Percentiles rank a stretch among this genome's conserved stretches.
Conservation (phyloP, 2,888 invertebrate genomes). For the Drosophila subsilvestris region DNA sequence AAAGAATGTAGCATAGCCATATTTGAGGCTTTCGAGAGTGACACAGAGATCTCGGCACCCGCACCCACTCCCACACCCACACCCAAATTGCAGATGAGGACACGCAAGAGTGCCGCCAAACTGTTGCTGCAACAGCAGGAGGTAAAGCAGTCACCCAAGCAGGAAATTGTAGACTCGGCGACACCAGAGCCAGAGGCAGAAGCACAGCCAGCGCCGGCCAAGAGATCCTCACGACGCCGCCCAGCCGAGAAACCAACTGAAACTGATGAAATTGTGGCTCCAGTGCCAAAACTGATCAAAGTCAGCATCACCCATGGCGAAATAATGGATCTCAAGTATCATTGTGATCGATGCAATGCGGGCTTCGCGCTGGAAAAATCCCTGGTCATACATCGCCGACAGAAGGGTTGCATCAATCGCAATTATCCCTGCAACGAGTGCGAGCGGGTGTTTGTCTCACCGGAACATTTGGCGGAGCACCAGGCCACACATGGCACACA, state of each 20-base stretch:
- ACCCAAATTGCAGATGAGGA: slow-evolving; percentile 32
- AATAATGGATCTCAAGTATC: slow-evolving; percentile 54
- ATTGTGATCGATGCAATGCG: slow-evolving; percentile 82
- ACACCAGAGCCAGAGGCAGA: neutral
- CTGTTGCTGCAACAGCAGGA: slow-evolving; percentile 18
- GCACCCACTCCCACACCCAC: slow-evolving; percentile 32
- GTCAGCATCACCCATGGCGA: neutral
- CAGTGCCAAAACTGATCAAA: neutral
- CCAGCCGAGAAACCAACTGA: slow-evolving; percentile 20
- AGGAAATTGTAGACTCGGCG: slow-evolving; percentile 6
- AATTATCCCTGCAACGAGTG: slow-evolving; percentile 85
- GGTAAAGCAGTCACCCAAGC: neutral
- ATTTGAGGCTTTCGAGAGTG: slow-evolving; percentile 57
- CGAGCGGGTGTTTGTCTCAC: slow-evolving; percentile 85
- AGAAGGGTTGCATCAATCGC: slow-evolving; percentile 84
- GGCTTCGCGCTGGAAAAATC: slow-evolving; percentile 81
- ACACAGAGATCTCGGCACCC: slow-evolving; percentile 41
- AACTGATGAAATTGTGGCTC: neutral
- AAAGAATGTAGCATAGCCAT: slow-evolving; percentile 70
- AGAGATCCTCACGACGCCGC: slow-evolving; percentile 45
- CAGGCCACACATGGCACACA: slow-evolving; percentile 77
- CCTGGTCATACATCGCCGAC: slow-evolving; percentile 79
- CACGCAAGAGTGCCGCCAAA: slow-evolving; percentile 55
- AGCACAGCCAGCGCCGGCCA: slow-evolving; percentile 17
- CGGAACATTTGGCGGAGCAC: slow-evolving; percentile 86